Evolutionary conservation across 2,113 vertebrate species (phyloP).

Genomic region (Onychostruthus taczanowskii): DNA sequence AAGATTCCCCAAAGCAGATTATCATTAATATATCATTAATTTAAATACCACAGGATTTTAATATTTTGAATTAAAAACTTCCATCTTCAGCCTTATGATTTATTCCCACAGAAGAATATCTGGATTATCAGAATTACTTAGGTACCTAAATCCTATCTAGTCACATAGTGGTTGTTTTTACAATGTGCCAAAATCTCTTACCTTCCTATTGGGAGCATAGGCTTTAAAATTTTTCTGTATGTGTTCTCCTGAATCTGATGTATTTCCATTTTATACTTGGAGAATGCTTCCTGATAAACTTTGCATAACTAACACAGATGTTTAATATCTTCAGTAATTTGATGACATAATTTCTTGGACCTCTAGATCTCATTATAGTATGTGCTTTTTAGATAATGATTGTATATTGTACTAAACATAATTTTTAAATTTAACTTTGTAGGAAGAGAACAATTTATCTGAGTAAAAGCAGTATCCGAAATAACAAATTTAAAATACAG

Average conservation of each 20-base stretch:
- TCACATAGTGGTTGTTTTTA: background rate
- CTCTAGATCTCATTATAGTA: background rate
- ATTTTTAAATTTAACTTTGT: background rate
- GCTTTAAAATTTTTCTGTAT: background rate
- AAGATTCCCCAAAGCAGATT: background rate
- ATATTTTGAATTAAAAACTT: background rate
- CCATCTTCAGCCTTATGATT: background rate
- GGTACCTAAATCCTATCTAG: background rate
- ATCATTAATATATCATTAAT: background rate
- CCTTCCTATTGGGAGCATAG: background rate
- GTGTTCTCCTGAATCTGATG: background rate
- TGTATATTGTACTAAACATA: background rate
- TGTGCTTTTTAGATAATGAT: background rate
- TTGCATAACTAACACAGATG: constrained; percentile 21
- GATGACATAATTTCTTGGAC: background rate
- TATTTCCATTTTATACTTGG: background rate
- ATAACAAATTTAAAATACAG: background rate
- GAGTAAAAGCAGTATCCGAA: background rate
- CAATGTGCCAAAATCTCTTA: background rate
- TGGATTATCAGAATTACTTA: background rate
- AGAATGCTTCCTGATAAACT: background rate
- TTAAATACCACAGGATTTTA: background rate
- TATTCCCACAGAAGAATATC: background rate
- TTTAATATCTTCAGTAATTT: constrained; percentile 1
- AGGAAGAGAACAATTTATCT: constrained; percentile 1